Evolutionary conservation across 1,140 invertebrate species (phyloP).

Genomic region (Melipona quadrifasciata): DNA sequence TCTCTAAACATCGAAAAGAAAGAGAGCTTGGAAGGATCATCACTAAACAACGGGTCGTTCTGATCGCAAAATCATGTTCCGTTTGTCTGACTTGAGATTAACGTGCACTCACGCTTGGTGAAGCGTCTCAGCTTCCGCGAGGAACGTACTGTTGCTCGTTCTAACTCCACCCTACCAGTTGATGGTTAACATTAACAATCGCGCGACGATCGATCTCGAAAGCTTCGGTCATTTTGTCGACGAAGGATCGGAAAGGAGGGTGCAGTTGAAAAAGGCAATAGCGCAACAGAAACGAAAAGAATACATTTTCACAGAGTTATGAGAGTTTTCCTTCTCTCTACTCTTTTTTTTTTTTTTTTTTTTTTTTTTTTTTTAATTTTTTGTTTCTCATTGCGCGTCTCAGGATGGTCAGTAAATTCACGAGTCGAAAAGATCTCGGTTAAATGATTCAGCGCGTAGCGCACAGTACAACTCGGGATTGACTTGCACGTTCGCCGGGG

Average conservation of each 20-base stretch:
- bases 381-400: neutral
- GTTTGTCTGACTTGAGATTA: neutral
- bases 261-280: neutral
- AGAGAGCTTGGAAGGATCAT: too few relatives aligned
- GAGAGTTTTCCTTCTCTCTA: neutral
- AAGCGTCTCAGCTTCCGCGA: neutral
- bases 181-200: constrained; percentile 27
- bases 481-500: neutral
- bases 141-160: neutral
- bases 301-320: neutral
- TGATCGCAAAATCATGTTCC: neutral
- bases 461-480: too few relatives aligned
- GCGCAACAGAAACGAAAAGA: neutral
- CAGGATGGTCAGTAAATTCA: neutral
- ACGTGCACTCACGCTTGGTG: constrained; percentile 1
- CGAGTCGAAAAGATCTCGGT: neutral
- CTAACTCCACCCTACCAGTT: constrained; percentile 4
- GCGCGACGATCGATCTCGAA: neutral
- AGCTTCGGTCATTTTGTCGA: neutral
- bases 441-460: neutral
- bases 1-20: too few relatives aligned
- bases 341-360: neutral
- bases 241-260: neutral
- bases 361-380: neutral
- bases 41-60: neutral